Conservation (phyloP, 2,113 vertebrate genomes). For the Psettodes erumei region DNA sequence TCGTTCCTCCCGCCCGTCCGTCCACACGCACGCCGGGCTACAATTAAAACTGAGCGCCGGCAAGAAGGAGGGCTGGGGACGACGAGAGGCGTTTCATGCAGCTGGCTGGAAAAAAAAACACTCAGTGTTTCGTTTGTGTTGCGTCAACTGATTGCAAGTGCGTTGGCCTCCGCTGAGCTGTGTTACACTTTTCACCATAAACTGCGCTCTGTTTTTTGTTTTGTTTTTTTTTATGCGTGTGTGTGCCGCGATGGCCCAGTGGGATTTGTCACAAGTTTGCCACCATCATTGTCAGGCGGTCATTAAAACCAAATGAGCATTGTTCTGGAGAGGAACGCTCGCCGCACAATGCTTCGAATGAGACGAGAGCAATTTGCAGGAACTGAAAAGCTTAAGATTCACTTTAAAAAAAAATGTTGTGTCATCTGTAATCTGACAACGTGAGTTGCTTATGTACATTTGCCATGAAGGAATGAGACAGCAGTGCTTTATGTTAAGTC, state of each 20-base stretch:
- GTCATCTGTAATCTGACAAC: slow-evolving; percentile 56
- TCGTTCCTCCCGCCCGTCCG: slow-evolving; percentile 33
- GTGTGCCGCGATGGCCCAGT: slow-evolving; percentile 26
- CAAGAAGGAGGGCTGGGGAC: slow-evolving; percentile 51
- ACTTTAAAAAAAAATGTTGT: slow-evolving; percentile 54
- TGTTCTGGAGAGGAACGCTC: slow-evolving; percentile 25
- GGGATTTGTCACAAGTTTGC: slow-evolving; percentile 69
- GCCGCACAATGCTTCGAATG: not conserved
- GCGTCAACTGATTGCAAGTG: slow-evolving; percentile 68
- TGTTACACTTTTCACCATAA: slow-evolving; percentile 20
- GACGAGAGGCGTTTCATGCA: slow-evolving; percentile 67
- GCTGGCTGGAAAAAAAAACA: slow-evolving; percentile 42
- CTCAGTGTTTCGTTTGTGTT: slow-evolving; percentile 73
- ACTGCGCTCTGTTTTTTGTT: slow-evolving; percentile 17
- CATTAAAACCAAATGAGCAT: slow-evolving; percentile 67
- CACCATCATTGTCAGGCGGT: slow-evolving; percentile 54
- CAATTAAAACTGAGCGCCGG: slow-evolving; percentile 73
- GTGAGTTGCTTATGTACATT: slow-evolving; percentile 37
- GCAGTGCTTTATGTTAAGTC: slow-evolving; percentile 32
- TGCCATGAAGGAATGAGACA: slow-evolving; percentile 21
- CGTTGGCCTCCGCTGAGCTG: slow-evolving; percentile 45
- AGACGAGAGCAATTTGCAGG: slow-evolving; percentile 14
- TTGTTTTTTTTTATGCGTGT: too few relatives aligned
- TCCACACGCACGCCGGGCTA: slow-evolving; percentile 54
- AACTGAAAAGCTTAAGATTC: slow-evolving; percentile 33